Evolutionary conservation across 2,888 invertebrate species (phyloP), one percentile per base, ranked within the genome.

Genomic region (Zygogramma bicolorata): DNA sequence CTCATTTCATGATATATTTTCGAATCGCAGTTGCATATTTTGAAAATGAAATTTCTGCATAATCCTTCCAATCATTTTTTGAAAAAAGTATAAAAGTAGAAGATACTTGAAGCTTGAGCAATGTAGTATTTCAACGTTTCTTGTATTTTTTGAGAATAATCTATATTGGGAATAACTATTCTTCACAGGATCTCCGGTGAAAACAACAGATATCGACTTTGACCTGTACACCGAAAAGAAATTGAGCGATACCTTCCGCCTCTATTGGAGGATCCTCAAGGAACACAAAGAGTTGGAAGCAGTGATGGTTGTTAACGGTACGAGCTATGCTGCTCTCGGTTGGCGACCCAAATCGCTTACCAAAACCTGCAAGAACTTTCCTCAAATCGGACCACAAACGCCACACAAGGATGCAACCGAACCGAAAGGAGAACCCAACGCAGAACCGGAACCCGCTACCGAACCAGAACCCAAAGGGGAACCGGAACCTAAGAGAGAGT

Each of bases 271-370:
- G 63, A 90, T 97, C 46, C 84, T 97, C 58, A 92, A 93, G 81
- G 95, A 95, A 73, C 91, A 92, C 34, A 91, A 91, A n/a, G 97
- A 98, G 87, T 89, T 98, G 27, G 98, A 98, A 86, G 90, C 97
- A 25, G 91, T 97, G 0, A 91, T 97, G 87, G 91, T 93, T 60
- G 96, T 94, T n/a, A 96, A 97, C 79, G 93, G 96, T 1, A 94
- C 94, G 0, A 94, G 96, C 13, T 98, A 96, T 88, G 93, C 93
- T 3, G 96, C 93, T 6, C 80, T 98, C 5, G 98, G 98, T n/a
- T 98, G 98, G 97, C 90, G 97, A 68, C 97, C 98, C 0, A 90
- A 89, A 46, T 90, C 90, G 8, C 82, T 95, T 68, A 94, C 93
- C 0, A 91, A 93, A 20, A 89, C 91, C 65, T 96, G 96, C 84